Conservation (phyloP, 2,113 vertebrate genomes). For the Bufo gargarizans region DNA sequence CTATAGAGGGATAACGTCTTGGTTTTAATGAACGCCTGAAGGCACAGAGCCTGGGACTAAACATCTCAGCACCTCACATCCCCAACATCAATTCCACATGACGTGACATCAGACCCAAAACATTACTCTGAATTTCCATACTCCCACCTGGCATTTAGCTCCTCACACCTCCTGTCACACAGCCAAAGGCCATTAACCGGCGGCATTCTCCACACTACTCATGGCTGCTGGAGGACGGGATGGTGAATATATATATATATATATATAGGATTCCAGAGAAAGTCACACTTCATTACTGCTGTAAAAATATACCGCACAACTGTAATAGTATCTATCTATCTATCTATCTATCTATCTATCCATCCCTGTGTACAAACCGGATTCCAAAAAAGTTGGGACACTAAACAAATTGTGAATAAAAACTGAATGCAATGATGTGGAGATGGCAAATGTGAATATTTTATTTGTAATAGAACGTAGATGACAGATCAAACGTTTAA, state of each 20-base stretch:
- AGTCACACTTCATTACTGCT: neutral
- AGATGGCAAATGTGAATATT: too few relatives aligned
- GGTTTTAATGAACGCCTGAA: neutral
- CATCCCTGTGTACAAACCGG: neutral
- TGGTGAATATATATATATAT: neutral
- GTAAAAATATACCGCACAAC: neutral
- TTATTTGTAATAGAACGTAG: too few relatives aligned
- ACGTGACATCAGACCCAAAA: conserved; percentile 30
- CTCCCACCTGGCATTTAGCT: conserved; percentile 64
- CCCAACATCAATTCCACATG: conserved; percentile 28
- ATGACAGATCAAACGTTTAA: too few relatives aligned
- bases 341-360: conserved; percentile 5
- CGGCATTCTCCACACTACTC: conserved; percentile 51
- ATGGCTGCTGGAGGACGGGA: conserved; percentile 56
- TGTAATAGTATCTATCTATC: neutral
- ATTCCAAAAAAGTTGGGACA: too few relatives aligned
- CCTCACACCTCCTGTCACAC: conserved; percentile 63
- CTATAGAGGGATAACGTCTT: neutral
- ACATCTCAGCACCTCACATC: conserved; percentile 36
- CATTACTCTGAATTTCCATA: neutral
- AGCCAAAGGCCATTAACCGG: conserved; percentile 56
- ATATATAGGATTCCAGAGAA: neutral
- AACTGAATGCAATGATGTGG: too few relatives aligned
- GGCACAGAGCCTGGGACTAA: neutral
- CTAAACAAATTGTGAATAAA: too few relatives aligned